Evolutionary conservation across 2,113 vertebrate species (phyloP).

Genomic region (Cyprinodon brontotheroides): DNA sequence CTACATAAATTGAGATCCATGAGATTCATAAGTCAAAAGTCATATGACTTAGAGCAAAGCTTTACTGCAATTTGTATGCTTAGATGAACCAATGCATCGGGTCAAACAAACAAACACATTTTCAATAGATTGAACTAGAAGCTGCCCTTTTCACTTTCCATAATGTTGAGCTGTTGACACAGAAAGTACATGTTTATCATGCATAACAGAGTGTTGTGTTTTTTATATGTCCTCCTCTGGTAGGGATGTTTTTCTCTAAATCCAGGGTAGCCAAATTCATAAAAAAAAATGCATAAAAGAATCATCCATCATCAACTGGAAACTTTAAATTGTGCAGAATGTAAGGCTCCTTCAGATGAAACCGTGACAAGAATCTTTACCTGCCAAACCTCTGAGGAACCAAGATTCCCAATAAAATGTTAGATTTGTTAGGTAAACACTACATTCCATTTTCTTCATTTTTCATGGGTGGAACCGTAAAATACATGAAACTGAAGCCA

Average conservation of each 20-base stretch:
- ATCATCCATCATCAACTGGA: not conserved
- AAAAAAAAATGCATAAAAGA: not conserved
- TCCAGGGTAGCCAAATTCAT: not conserved
- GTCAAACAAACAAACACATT: too few relatives aligned
- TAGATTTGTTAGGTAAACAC: constrained; percentile 78
- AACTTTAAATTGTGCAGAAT: not conserved
- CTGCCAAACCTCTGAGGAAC: constrained; percentile 48
- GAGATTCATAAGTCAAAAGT: too few relatives aligned
- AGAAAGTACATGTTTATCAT: not conserved
- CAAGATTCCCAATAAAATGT: constrained; percentile 74
- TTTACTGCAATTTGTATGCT: too few relatives aligned
- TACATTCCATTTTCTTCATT: constrained; percentile 64
- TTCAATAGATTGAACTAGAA: too few relatives aligned
- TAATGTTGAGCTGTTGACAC: too few relatives aligned
- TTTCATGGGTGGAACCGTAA: constrained; percentile 35
- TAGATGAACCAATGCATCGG: too few relatives aligned
- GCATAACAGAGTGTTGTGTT: not conserved
- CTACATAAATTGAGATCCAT: too few relatives aligned
- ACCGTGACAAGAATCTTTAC: constrained; percentile 27
- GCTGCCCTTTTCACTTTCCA: too few relatives aligned
- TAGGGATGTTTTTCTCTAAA: not conserved
- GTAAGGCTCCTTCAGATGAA: not conserved
- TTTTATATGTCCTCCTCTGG: not conserved
- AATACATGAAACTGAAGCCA: constrained; percentile 35
- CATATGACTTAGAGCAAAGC: too few relatives aligned